Evolutionary conservation across 2,888 invertebrate species (phyloP), one percentile per base, ranked within the genome.

Genomic region (Encarsia formosa): DNA sequence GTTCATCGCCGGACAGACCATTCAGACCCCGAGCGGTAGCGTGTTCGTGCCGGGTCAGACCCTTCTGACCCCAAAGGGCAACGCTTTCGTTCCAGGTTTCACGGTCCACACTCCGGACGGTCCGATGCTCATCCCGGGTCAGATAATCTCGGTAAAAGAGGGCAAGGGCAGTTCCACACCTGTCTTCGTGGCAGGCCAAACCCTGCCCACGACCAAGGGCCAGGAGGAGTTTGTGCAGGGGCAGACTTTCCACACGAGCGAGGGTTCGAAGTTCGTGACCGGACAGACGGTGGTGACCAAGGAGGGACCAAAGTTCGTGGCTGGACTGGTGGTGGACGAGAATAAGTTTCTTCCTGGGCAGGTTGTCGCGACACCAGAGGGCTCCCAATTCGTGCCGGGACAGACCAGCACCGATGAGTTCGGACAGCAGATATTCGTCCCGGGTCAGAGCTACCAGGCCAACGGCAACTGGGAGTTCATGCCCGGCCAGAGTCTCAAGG

Each of bases 1-100:
- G 61, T 87, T 88, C 68, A 71, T 88, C 39, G 80, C 84, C 2
- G 88, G 88, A 1, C 86, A 87, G 74, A 82, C 85, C 62, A 74
- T 88, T 2, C 81, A 83, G 56, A 86, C 86, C 0, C 84, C 85
- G 41, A 79, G 79, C 50, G 87, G 87, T 2, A 80, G 82, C 26
- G 74, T 85, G 38, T 88, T 88, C 66, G 81, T 88, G 13, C 87
- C 88, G 0, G 88, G 88, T 4, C 87, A 87, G 72, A 85, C 87
- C 1, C 76, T 88, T 6, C 78, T 82, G 60, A 87, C 86, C 3
- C 83, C 85, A 40, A 76, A 77, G 53, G 87, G 87, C 0, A 77
- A 79, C 11, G 75, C 81, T 43, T 89, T 88, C 70, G 81, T 86
- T 31, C 87, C 88, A 18, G 88, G 88, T 2, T 78, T 88, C 54